phyloP scores from a whole-genome alignment of 2,797 vertebrate species.

The Mionectes olivaceus region DNA sequence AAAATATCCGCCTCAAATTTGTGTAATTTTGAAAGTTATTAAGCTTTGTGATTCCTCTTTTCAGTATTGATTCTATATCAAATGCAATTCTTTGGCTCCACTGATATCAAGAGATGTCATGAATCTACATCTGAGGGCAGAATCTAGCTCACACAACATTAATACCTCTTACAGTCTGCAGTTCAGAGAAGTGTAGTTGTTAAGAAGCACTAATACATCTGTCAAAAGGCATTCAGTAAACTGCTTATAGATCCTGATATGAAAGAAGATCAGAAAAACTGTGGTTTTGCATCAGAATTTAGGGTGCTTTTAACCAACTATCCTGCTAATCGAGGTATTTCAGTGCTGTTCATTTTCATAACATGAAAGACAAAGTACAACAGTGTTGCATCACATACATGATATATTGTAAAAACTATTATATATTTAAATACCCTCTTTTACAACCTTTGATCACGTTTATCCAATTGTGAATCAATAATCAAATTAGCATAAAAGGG shows the following conservation, averaged over 20 bases:
- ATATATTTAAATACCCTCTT: neutral
- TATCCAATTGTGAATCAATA: conserved; percentile 47
- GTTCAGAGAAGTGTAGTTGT: conserved; percentile 15
- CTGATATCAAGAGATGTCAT: neutral
- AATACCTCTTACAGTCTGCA: neutral
- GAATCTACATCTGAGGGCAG: neutral
- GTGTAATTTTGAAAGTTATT: neutral
- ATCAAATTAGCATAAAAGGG: neutral
- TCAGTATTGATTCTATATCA: neutral
- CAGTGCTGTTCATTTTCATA: neutral
- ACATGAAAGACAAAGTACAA: neutral
- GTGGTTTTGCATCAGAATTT: neutral
- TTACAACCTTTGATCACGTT: conserved; percentile 10
- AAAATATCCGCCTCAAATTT: neutral
- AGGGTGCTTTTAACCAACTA: neutral
- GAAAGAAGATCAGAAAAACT: conserved; percentile 6
- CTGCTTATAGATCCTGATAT: conserved; percentile 13
- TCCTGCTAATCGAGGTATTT: neutral
- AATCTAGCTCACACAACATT: conserved; percentile 1
- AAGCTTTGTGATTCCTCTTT: neutral
- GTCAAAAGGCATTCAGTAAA: conserved; percentile 37
- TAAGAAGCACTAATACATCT: neutral
- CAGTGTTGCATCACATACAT: neutral
- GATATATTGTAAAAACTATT: neutral
- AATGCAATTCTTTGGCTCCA: neutral